Conservation (phyloP, 2,888 invertebrate genomes). For the Nemoura dubitans region DNA sequence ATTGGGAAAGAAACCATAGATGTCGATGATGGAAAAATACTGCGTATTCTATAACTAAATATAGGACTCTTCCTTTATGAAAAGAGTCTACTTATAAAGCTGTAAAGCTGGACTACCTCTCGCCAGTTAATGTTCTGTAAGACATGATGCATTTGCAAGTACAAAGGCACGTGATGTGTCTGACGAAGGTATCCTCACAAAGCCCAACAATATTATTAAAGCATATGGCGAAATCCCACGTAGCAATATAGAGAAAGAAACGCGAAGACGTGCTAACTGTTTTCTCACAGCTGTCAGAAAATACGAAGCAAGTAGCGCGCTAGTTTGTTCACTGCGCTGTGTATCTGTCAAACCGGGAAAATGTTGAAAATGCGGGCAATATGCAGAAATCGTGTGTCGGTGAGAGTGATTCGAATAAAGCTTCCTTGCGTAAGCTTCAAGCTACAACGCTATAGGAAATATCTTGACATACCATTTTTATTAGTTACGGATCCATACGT, state of each 20-base stretch:
- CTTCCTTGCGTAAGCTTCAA: background rate
- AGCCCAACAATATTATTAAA: background rate
- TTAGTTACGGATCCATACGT: no score
- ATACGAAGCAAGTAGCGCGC: background rate
- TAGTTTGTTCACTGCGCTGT: background rate
- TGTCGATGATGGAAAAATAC: no score
- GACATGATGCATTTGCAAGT: background rate
- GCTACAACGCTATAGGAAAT: background rate
- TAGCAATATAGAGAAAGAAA: background rate
- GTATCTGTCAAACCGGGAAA: background rate
- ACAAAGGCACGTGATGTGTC: background rate
- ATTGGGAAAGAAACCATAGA: background rate
- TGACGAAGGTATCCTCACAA: background rate
- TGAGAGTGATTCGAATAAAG: background rate
- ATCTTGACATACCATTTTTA: no score
- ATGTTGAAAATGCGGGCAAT: background rate
- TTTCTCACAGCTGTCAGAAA: background rate
- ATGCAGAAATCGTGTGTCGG: background rate
- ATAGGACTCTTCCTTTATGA: no score
- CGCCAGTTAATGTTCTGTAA: background rate
- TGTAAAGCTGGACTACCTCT: background rate
- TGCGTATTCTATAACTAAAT: no score
- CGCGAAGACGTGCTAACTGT: background rate
- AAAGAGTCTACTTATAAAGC: background rate
- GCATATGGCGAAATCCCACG: background rate